Conservation (phyloP, 2,797 vertebrate genomes). For the Mallotus villosus region DNA sequence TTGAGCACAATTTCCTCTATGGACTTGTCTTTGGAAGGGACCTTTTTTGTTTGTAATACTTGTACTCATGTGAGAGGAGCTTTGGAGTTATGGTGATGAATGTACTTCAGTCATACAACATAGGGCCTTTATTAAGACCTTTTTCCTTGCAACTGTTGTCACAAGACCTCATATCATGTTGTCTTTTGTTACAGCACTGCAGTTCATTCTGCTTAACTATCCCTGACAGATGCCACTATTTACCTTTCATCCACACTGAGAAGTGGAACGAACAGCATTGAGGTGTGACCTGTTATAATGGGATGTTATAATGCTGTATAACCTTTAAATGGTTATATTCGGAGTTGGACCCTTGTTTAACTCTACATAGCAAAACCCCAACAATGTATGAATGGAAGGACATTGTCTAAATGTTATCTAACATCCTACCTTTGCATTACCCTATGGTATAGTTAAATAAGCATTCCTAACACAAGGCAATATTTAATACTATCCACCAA, state of each 20-base stretch:
- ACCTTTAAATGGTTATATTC: too few species aligned
- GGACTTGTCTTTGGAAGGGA: too few species aligned
- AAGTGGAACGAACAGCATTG: too few species aligned
- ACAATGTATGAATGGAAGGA: not conserved
- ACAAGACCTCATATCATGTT: slow-evolving; percentile 6
- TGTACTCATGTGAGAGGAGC: not conserved
- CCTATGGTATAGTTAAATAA: too few species aligned
- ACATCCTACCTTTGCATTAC: too few species aligned
- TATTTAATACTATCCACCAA: too few species aligned
- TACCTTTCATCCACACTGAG: not conserved
- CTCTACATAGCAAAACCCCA: too few species aligned
- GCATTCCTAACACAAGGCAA: too few species aligned
- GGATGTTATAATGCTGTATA: too few species aligned
- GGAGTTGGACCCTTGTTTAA: too few species aligned
- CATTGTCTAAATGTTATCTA: not conserved
- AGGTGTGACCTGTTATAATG: too few species aligned
- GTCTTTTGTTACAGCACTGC: not conserved
- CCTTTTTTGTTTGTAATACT: not conserved
- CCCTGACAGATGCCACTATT: slow-evolving; percentile 7
- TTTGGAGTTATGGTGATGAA: not conserved
- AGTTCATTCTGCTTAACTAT: not conserved
- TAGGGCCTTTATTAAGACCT: not conserved
- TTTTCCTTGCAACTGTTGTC: not conserved
- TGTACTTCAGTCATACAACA: not conserved
- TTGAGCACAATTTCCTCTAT: too few species aligned